Base-by-base conservation (phyloP, 2,797 vertebrate genomes). In the Hemibagrus guttatus region DNA sequence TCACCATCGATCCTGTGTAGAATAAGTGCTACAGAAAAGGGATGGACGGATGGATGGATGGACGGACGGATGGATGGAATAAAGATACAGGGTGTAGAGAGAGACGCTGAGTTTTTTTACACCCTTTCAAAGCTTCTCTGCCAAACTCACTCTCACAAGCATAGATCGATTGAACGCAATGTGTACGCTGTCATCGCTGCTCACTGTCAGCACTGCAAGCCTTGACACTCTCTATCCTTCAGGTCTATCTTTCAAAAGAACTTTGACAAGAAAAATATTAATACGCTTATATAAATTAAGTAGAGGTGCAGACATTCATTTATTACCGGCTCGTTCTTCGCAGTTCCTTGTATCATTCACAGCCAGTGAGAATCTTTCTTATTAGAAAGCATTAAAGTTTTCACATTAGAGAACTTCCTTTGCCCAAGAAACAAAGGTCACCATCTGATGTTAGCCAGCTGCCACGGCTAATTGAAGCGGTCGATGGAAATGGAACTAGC, bases 401-500 rank as follows among this genome's bases (percentile, higher is more conserved):
- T 66, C 61, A 66, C 28, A 26, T 66, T 52, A 12, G 26, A 81
- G 39, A 81, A 81, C n/a, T 81, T n/a, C 80, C 61, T 52, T 28
- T 28, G n/a, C 63, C 19, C 11, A 52, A 68, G 66, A 84, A 89
- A 85, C 28, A n/a, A 79, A 81, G 87, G 90, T 92, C 87, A 88
- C 81, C 64, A 81, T 88, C 91, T 85, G 84, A 90, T 75, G 88
- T 79, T 89, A 88, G 87, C 91, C 83, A 91, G 84, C 92, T 93
- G 91, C 92, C 92, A 92, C 83, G 89, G 89, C 88, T 92, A 92
- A 95, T 90, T 91, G 91, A 93, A 91, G 92, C 93, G 90, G 87
- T 88, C 86, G 89, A 90, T 26, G 3, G 85, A 94, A 94, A 95
- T 93, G 93, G 92, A 88, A 89, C 87, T 81, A 86, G 88, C 88